These are phyloP conservation scores for Berghia stephanieae DNA, from an alignment of 1,140 invertebrate genomes.

Conservation along the genomic window DNA sequence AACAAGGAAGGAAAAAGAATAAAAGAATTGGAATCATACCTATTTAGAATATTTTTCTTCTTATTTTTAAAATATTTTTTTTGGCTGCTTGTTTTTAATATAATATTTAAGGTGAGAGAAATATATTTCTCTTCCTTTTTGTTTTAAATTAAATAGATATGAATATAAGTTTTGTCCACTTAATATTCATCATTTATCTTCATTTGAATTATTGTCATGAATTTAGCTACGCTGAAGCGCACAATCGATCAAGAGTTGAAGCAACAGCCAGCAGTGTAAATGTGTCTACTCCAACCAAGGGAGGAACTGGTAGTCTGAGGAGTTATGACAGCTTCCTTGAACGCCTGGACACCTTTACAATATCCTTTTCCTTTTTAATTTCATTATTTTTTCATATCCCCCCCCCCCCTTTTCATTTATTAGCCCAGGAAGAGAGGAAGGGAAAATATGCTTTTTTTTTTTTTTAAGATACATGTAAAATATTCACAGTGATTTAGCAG, in stretches of 20 bases:
- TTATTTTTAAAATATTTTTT: too few species aligned
- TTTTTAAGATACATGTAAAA: background rate
- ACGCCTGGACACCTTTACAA: slow-evolving; percentile 30
- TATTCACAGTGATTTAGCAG: background rate
- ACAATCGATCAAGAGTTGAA: background rate
- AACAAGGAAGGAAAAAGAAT: too few species aligned
- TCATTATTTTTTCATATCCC: background rate
- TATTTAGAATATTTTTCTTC: too few species aligned
- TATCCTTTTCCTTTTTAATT: slow-evolving; percentile 23
- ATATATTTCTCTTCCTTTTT: background rate
- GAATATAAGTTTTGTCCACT: background rate
- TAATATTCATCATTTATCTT: background rate
- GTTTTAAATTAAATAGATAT: background rate
- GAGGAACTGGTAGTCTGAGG: background rate
- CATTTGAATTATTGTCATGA: background rate
- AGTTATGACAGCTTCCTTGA: slow-evolving; percentile 25
- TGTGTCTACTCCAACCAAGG: too few species aligned
- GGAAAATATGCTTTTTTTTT: background rate
- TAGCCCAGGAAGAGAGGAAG: too few species aligned
- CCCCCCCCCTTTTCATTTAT: background rate
- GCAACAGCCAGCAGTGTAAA: too few species aligned
- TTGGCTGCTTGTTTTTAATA: too few species aligned
- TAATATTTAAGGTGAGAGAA: too few species aligned
- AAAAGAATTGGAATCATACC: too few species aligned
- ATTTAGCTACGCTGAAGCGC: background rate